Base-by-base conservation (phyloP, 2,113 vertebrate species). In the Poeciliopsis occidentalis region DNA sequence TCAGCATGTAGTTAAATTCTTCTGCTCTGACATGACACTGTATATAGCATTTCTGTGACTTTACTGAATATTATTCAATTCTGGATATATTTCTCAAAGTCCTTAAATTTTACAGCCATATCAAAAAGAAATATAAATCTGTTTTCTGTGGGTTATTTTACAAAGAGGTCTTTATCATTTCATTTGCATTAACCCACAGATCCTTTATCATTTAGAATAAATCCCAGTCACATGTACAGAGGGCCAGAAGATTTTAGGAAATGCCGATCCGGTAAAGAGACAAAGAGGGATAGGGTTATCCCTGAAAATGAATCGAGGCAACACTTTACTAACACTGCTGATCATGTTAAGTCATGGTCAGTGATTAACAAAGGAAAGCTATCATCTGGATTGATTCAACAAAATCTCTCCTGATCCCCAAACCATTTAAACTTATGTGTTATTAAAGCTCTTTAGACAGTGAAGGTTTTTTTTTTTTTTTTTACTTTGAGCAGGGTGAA, bases 321-420 rank as follows among this genome's bases (percentile, higher is more conserved):
- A 90, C 84, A 80, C 81, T 90, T 90, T 91, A 90, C 89, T 90
- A 93, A 90, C 82, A 84, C 74, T 62, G 66, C 85, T 81, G 89
- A 89, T 93, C 89, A 91, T 81, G 81, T 86, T 75, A 91, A 91
- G 86, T 88, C 82, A 85, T 70, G 81, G 84, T 90, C 87, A 91
- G 85, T 93, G 90, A 93, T 93, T 90, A 92, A 92, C 89, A 93
- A 92, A 88, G 77, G 86, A 80, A 91, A 81, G 87, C 89, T 92
- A 92, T 94, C 83, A 92, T 90, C 92, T 90, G 91, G 88, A 93
- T 90, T 92, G 88, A 94, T 90, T 91, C 75, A 76, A 84, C 77
- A 72, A 91, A 93, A 95, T 94, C 93, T 93, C 90, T 64, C 81
- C 76, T 93, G 85, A 94, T 93, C 93, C 88, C 71, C 77, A 64